phyloP scores from a whole-genome alignment of 2,888 invertebrate genomes.

The Suillia variegata region DNA sequence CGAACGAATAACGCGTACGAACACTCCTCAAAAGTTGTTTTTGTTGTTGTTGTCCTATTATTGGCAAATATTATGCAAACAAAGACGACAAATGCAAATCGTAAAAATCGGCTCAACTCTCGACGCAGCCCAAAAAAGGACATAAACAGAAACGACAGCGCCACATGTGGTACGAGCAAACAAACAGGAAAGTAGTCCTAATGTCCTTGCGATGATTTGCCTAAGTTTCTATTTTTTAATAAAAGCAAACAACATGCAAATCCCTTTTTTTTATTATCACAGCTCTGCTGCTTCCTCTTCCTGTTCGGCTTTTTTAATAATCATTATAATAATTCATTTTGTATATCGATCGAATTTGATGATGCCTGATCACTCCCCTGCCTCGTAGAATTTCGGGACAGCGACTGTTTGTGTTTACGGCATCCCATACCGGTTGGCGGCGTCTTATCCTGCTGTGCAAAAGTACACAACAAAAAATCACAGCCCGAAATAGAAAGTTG shows the following conservation, averaged over 20 bases:
- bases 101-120: constrained; percentile 10
- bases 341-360: constrained; percentile 13
- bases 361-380: neutral
- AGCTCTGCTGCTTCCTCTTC: neutral
- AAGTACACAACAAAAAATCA: neutral
- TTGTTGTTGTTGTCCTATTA: too few relatives aligned
- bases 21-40: constrained; percentile 43
- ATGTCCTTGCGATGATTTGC: constrained; percentile 15
- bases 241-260: constrained; percentile 26
- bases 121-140: neutral
- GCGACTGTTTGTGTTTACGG: too few relatives aligned
- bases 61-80: constrained; percentile 54
- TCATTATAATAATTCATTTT: constrained; percentile 16
- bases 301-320: neutral
- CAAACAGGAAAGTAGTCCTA: constrained; percentile 16
- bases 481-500: constrained; percentile 14
- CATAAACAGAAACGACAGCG: constrained; percentile 21
- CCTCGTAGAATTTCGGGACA: too few relatives aligned
- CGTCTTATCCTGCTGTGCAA: constrained; percentile 4
- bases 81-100: constrained; percentile 42
- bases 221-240: constrained; percentile 8
- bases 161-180: constrained; percentile 43
- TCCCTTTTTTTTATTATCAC: constrained; percentile 20
- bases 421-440: constrained; percentile 2
- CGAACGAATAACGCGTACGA: neutral